Conservation (phyloP, 2,888 invertebrate genomes). For the Hypselothyrea guttata region DNA sequence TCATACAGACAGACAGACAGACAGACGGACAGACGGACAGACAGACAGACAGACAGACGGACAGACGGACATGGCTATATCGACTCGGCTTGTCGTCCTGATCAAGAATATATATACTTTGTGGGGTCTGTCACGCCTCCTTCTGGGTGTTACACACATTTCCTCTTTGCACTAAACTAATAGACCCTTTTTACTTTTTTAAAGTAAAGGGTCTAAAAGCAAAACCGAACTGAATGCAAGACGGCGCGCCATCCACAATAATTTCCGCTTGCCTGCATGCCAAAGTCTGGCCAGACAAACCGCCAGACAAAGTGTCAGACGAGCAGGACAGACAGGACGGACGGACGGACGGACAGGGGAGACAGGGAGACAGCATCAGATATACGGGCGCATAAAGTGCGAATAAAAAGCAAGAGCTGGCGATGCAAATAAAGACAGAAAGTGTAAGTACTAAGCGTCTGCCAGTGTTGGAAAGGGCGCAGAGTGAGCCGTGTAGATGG, state of each 20-base stretch:
- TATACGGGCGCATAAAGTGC: conserved; percentile 39
- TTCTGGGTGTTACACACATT: too few relatives aligned
- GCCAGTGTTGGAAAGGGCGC: conserved; percentile 12
- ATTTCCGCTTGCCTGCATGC: conserved; percentile 61
- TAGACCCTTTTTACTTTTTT: too few relatives aligned
- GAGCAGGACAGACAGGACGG: neutral
- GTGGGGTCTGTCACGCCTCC: too few relatives aligned
- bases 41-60: too few relatives aligned
- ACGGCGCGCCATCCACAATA: conserved; percentile 61
- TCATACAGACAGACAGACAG: too few relatives aligned
- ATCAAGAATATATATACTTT: too few relatives aligned
- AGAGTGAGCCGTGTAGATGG: neutral
- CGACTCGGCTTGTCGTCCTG: too few relatives aligned
- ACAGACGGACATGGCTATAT: too few relatives aligned
- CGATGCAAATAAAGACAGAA: conserved; percentile 12
- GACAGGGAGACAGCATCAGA: neutral
- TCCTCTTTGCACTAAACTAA: too few relatives aligned
- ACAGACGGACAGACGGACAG: too few relatives aligned
- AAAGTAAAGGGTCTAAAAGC: conserved; percentile 2
- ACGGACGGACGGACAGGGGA: neutral
- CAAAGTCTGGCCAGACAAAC: conserved; percentile 18
- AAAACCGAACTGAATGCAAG: conserved; percentile 45
- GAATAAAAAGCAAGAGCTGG: conserved; percentile 21
- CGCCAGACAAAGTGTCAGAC: conserved; percentile 3
- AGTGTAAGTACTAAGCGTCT: conserved; percentile 29